A percentile compares a stretch with the other conserved stretches of the same genome.
Conservation (phyloP, 64 coral and sea anemone species). For the Actinia equina region DNA sequence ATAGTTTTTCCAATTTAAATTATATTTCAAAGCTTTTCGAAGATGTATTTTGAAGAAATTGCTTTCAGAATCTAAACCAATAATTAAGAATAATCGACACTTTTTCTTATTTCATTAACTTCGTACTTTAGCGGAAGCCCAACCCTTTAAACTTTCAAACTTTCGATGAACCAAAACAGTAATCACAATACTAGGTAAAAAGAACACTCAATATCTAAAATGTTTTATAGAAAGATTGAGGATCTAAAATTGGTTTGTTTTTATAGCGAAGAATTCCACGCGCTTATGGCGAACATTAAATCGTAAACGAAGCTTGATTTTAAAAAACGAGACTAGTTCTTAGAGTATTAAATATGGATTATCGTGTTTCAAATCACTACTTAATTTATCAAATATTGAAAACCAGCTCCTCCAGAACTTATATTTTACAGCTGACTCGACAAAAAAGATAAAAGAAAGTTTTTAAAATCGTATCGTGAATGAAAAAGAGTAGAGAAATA, state of each 20-base stretch:
- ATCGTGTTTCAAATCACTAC: not conserved
- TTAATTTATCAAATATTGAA: slow-evolving; percentile 14
- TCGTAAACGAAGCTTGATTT: not conserved
- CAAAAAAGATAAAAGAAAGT: not conserved
- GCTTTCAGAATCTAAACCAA: too few species aligned
- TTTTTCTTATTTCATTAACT: too few species aligned
- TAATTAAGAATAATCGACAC: too few species aligned
- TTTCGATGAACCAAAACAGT: too few species aligned
- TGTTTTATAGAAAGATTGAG: too few species aligned
- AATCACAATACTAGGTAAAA: too few species aligned
- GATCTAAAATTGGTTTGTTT: not conserved
- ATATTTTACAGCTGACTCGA: not conserved
- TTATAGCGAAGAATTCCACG: not conserved
- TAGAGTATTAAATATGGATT: not conserved
- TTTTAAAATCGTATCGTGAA: not conserved
- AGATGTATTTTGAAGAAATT: too few species aligned
- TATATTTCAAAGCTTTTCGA: too few species aligned
- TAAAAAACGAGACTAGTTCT: not conserved
- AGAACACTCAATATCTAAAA: too few species aligned
- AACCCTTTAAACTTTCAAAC: too few species aligned
- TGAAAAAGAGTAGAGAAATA: not conserved
- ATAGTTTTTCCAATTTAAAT: too few species aligned
- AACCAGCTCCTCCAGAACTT: not conserved
- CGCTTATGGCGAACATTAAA: not conserved
- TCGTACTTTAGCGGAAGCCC: too few species aligned